Evolutionary conservation across 2,888 invertebrate genomes (phyloP).

Genomic region (Rhyacophila evoluta): DNA sequence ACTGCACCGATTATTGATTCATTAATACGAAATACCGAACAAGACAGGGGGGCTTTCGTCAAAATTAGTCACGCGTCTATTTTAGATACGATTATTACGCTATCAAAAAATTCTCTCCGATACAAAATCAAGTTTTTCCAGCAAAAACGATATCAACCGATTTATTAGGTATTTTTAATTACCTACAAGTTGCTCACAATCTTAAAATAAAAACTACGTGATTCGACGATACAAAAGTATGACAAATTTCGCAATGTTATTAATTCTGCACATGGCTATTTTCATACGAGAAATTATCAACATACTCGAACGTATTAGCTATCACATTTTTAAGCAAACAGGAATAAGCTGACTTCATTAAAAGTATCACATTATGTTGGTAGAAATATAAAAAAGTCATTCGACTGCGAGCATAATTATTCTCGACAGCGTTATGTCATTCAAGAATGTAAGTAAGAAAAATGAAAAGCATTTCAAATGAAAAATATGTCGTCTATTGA

Average conservation of each 20-base stretch:
- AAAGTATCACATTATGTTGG: not conserved
- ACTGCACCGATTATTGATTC: not conserved
- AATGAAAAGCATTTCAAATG: no score
- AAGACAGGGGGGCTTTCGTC: not conserved
- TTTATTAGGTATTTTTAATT: not conserved
- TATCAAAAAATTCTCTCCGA: not conserved
- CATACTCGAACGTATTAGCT: not conserved
- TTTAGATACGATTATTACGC: not conserved
- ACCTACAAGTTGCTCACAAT: not conserved
- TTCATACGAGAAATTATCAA: not conserved
- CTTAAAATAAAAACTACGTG: slow-evolving; percentile 22
- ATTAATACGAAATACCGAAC: not conserved
- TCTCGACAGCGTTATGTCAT: not conserved
- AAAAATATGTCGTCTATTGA: no score
- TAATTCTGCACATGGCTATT: not conserved
- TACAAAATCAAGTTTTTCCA: slow-evolving; percentile 21
- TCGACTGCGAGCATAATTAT: not conserved
- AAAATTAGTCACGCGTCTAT: not conserved
- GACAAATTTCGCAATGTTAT: not conserved
- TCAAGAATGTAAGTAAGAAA: not conserved
- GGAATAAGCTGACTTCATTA: not conserved
- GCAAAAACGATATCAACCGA: not conserved
- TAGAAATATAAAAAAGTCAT: not conserved
- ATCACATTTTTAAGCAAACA: not conserved
- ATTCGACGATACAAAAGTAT: not conserved